Conservation (phyloP, 2,797 vertebrate species). For the Myiotriccus ornatus region DNA sequence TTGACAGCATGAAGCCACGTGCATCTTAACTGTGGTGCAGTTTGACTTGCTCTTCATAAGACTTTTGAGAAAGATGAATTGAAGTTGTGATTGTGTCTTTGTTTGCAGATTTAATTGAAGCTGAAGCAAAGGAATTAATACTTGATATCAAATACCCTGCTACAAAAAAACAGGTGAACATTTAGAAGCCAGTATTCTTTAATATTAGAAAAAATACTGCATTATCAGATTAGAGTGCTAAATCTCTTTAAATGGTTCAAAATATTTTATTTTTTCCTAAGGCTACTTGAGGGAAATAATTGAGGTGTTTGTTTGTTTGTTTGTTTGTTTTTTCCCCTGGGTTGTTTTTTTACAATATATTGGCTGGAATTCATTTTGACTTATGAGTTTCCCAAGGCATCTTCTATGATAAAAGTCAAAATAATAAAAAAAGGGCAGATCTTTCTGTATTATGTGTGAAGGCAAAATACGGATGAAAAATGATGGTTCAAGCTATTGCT, state of each 20-base stretch:
- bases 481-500: not conserved
- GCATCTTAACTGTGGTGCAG: not conserved
- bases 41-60: not conserved
- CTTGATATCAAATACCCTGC: constrained; percentile 95
- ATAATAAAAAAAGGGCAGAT: not conserved
- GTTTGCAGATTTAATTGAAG: constrained; percentile 84
- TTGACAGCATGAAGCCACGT: rapidly evolving
- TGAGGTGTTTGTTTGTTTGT: not conserved
- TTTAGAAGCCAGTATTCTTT: not conserved
- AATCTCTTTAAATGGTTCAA: not conserved
- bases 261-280: not conserved
- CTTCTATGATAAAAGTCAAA: not conserved
- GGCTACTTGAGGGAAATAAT: not conserved
- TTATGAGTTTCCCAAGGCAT: not conserved
- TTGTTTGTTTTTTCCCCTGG: no score
- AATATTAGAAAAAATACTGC: not conserved
- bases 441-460: not conserved
- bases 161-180: constrained; percentile 91
- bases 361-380: not conserved
- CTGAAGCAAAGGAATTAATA: constrained; percentile 85
- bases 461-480: not conserved
- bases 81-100: constrained; percentile 24
- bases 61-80: not conserved
- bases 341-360: not conserved
- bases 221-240: not conserved